Evolutionary conservation across 1,140 invertebrate species (phyloP).

Genomic region (Trichomalopsis sarcophagae): DNA sequence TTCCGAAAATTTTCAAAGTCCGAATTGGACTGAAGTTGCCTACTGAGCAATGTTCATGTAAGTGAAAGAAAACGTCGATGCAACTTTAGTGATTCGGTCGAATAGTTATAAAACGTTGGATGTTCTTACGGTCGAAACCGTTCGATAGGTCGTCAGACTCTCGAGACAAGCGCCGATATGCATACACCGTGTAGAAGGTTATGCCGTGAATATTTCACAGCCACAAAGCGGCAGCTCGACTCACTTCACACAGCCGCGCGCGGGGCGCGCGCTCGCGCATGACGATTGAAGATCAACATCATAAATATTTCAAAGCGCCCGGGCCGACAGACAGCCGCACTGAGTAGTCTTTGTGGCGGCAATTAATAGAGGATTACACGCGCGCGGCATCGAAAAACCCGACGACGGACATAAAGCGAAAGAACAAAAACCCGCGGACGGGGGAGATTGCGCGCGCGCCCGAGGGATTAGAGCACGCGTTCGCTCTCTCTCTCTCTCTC

Average conservation of each 20-base stretch:
- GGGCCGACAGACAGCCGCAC: neutral
- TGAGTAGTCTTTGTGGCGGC: constrained; percentile 66
- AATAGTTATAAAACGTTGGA: too few species aligned
- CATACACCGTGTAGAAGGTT: neutral
- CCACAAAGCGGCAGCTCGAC: neutral
- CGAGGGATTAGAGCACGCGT: constrained; percentile 63
- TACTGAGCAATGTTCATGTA: too few species aligned
- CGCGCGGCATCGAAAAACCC: constrained; percentile 56
- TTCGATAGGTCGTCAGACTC: too few species aligned
- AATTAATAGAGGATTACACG: constrained; percentile 74
- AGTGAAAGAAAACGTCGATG: too few species aligned
- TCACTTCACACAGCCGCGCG: neutral
- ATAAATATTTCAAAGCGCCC: constrained; percentile 52
- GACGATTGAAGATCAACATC: constrained; percentile 50
- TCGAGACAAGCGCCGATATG: neutral
- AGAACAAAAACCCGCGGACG: neutral
- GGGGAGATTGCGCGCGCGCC: constrained; percentile 54
- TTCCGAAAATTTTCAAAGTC: too few species aligned
- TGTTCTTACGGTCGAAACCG: too few species aligned
- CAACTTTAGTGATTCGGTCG: too few species aligned
- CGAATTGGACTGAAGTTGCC: too few species aligned
- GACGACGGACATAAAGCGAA: constrained; percentile 35
- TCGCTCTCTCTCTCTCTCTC: neutral
- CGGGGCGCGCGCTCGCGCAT: constrained; percentile 6
- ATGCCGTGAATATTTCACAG: constrained; percentile 42